Percentiles rank a stretch among this genome's conserved stretches.
phyloP scores from a whole-genome alignment of 1,140 invertebrate genomes.

The Zaprionus ghesquierei region DNA sequence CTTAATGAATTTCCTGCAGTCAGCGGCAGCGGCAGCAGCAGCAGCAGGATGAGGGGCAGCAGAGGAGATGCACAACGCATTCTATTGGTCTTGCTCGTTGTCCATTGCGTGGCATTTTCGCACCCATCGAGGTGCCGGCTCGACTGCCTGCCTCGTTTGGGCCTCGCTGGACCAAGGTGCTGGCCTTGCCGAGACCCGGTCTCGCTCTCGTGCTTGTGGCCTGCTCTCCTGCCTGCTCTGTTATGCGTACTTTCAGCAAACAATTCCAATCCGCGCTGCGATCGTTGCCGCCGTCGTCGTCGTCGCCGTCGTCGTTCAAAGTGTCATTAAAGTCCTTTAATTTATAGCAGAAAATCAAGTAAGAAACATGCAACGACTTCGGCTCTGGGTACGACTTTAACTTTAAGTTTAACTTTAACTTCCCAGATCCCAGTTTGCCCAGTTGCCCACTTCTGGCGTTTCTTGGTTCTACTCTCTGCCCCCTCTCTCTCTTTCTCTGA shows the following conservation, averaged over 20 bases:
- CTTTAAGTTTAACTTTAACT: constrained; percentile 35
- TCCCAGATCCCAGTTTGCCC: constrained; percentile 20
- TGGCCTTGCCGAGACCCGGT: constrained; percentile 1
- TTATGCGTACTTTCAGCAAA: constrained; percentile 60
- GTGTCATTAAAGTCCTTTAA: constrained; percentile 81
- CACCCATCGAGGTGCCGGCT: constrained; percentile 63
- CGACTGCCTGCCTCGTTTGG: background rate
- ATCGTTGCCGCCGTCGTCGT: constrained; percentile 56
- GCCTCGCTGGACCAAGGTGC: background rate
- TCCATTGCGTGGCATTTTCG: constrained; percentile 78
- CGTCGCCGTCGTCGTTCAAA: constrained; percentile 67
- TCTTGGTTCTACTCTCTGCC: constrained; percentile 4
- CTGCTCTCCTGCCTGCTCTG: constrained; percentile 32
- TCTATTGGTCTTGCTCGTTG: constrained; percentile 70
- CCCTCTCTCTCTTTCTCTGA: too few relatives aligned
- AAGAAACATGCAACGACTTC: constrained; percentile 78
- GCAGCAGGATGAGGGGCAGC: background rate
- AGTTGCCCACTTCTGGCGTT: constrained; percentile 10
- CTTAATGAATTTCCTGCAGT: constrained; percentile 80
- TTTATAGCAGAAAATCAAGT: constrained; percentile 81
- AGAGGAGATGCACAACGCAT: constrained; percentile 41
- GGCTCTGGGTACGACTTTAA: constrained; percentile 38
- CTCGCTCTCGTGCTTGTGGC: constrained; percentile 3
- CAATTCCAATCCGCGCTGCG: constrained; percentile 69
- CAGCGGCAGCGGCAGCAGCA: constrained; percentile 39